phyloP scores from a whole-genome alignment of 2,113 vertebrate genomes.

The Lycaon pictus region DNA sequence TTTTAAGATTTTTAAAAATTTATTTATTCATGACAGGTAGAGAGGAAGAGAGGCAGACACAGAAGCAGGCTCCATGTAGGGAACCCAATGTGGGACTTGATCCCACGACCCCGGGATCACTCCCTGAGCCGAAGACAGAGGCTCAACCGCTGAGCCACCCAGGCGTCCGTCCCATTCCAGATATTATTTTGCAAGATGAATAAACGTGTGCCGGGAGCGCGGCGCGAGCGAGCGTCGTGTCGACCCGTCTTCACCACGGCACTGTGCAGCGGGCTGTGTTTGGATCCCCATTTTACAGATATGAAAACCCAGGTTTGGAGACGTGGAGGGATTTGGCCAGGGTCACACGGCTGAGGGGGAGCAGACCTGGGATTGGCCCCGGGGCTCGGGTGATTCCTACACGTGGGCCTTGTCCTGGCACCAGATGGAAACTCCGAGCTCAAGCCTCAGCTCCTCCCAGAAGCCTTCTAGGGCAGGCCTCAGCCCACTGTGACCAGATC shows the following conservation, averaged over 20 bases:
- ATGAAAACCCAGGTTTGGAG: not conserved
- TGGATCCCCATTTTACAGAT: no score
- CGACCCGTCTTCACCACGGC: fast-evolving
- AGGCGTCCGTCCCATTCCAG: no score
- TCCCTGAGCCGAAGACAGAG: no score
- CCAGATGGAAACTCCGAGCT: not conserved
- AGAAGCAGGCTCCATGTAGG: no score
- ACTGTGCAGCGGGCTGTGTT: fast-evolving
- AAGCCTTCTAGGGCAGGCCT: not conserved
- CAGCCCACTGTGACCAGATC: not conserved
- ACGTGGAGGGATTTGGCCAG: not conserved
- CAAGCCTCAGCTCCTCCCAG: not conserved
- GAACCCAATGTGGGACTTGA: no score
- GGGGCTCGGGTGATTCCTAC: fast-evolving
- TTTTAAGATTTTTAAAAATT: no score
- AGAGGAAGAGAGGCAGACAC: no score
- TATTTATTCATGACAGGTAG: no score
- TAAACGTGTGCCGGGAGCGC: fast-evolving
- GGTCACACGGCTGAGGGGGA: not conserved
- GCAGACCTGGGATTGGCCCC: not conserved
- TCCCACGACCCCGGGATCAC: no score
- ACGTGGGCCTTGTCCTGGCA: not conserved
- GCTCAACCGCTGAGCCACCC: no score
- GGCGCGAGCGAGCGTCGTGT: fast-evolving
- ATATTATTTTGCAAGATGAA: not conserved